Conservation (phyloP, 2,888 invertebrate genomes). For the Ptychoptera contaminata region DNA sequence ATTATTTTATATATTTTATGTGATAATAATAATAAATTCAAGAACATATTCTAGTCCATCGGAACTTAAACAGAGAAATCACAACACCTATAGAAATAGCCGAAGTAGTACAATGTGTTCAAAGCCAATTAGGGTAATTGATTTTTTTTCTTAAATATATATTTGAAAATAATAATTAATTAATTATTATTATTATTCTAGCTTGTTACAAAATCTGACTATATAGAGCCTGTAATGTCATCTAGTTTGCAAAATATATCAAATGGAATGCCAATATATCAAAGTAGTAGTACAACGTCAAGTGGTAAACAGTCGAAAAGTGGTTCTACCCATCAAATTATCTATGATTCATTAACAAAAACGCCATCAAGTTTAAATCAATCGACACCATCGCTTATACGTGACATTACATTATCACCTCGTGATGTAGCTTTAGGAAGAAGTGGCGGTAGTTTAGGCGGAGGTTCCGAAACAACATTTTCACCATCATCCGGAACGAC, state of each 20-base stretch:
- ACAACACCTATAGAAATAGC: background rate
- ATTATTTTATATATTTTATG: too few species aligned
- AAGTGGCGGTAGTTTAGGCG: slow-evolving; percentile 1
- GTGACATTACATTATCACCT: slow-evolving; percentile 7
- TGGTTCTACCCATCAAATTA: background rate
- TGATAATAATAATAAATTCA: too few species aligned
- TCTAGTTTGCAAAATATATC: slow-evolving; percentile 32
- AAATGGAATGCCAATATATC: slow-evolving; percentile 26
- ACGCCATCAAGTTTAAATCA: slow-evolving; percentile 17
- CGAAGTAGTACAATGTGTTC: background rate
- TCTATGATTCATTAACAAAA: slow-evolving; percentile 8
- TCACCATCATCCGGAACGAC: slow-evolving; percentile 13
- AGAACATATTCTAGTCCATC: background rate
- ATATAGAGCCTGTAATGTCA: slow-evolving; percentile 29
- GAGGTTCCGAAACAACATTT: slow-evolving; percentile 14
- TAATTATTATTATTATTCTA: background rate
- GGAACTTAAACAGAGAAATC: background rate
- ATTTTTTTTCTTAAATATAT: too few species aligned
- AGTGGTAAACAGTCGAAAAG: slow-evolving; percentile 12
- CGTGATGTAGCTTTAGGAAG: slow-evolving; percentile 10
- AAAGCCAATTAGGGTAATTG: slow-evolving; percentile 3
- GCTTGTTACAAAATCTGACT: slow-evolving; percentile 27
- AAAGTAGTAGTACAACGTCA: slow-evolving; percentile 7
- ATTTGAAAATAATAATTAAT: background rate
- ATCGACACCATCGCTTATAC: slow-evolving; percentile 10